A percentile compares a stretch with the other conserved stretches of the same genome.
Conservation (phyloP, 1,140 invertebrate species). For the Drosophila santomea region DNA sequence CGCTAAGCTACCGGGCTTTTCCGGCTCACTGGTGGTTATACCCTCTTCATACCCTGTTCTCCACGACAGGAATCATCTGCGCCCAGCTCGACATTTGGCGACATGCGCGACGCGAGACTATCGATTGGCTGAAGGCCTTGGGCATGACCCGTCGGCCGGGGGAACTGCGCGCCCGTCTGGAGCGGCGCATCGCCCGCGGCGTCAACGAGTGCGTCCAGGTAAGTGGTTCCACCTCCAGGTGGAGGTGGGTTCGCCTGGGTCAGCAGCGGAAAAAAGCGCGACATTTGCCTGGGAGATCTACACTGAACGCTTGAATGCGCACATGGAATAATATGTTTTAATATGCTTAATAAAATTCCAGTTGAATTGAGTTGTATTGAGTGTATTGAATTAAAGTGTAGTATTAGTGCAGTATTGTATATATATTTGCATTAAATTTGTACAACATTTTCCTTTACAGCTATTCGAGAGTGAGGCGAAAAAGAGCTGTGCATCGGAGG, state of each 20-base stretch:
- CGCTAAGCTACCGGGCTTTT: background rate
- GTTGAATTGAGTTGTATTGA: too few species aligned
- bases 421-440: too few species aligned
- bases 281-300: background rate
- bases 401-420: too few species aligned
- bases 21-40: background rate
- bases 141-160: slow-evolving; percentile 91
- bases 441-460: background rate
- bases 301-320: too few species aligned
- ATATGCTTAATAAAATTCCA: too few species aligned
- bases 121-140: slow-evolving; percentile 89
- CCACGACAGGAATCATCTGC: slow-evolving; percentile 90
- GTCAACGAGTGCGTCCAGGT: slow-evolving; percentile 88
- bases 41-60: background rate
- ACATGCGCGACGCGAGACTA: slow-evolving; percentile 91
- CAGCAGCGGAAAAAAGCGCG: background rate
- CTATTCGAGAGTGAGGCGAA: slow-evolving; percentile 8
- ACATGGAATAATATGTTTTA: too few species aligned
- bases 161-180: slow-evolving; percentile 87
- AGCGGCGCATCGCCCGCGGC: slow-evolving; percentile 88
- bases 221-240: slow-evolving; percentile 36
- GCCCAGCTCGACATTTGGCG: slow-evolving; percentile 93
- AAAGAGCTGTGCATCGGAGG: background rate
- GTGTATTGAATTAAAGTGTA: too few species aligned
- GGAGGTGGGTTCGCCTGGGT: background rate